A percentile compares a stretch with the other conserved stretches of the same genome.
Evolutionary conservation across 1,140 invertebrate genomes (phyloP).

Genomic region (Fopius arisanus): DNA sequence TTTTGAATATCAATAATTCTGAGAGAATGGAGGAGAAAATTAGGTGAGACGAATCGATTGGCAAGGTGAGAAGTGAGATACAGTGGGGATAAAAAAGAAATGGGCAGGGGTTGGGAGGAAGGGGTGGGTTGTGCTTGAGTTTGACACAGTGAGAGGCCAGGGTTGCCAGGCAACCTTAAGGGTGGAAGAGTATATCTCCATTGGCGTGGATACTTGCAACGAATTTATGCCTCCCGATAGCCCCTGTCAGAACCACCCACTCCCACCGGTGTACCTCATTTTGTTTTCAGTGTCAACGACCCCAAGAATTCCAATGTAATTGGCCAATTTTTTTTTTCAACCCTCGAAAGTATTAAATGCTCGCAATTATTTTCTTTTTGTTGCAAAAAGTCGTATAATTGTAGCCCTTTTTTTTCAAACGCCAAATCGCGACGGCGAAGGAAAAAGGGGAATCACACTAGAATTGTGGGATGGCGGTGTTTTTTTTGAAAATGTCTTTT

Average conservation of each 20-base stretch:
- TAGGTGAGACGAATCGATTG: constrained; percentile 19
- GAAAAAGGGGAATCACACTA: no score
- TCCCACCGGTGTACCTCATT: neutral
- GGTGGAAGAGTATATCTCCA: constrained; percentile 49
- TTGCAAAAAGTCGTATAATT: no score
- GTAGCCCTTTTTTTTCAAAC: no score
- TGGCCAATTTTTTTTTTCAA: constrained; percentile 6
- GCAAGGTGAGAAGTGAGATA: constrained; percentile 29
- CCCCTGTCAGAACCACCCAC: constrained; percentile 15
- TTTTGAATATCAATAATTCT: no score
- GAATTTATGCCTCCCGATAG: constrained; percentile 50
- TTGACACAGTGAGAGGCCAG: constrained; percentile 61
- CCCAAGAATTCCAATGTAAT: constrained; percentile 33
- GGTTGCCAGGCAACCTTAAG: constrained; percentile 60
- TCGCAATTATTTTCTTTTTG: neutral
- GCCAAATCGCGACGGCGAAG: no score
- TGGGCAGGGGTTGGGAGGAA: neutral
- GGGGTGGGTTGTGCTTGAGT: constrained; percentile 46
- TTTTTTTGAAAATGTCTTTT: no score
- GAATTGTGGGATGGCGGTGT: no score
- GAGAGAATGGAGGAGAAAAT: neutral
- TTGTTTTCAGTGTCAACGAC: constrained; percentile 44
- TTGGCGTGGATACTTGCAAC: constrained; percentile 54
- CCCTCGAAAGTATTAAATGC: neutral
- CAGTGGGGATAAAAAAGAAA: constrained; percentile 30